Conservation (phyloP, 2,113 vertebrate genomes). For the Rhineura floridana region DNA sequence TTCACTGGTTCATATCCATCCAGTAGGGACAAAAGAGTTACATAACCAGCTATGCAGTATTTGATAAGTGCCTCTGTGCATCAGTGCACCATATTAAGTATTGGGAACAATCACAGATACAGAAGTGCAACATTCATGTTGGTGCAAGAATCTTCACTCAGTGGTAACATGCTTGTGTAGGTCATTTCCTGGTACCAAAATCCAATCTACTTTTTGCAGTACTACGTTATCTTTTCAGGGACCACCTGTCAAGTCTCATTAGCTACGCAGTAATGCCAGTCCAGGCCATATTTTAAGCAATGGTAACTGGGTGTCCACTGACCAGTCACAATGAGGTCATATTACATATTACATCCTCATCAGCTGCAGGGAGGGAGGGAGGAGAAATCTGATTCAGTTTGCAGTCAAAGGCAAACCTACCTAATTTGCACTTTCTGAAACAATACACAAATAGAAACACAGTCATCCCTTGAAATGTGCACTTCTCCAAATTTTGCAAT, state of each 20-base stretch:
- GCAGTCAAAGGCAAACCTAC: too few species aligned
- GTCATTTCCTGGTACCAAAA: background rate
- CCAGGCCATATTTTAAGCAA: background rate
- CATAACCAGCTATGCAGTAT: background rate
- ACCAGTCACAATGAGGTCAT: too few species aligned
- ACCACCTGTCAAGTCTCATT: background rate
- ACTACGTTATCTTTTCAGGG: background rate
- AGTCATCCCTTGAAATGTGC: too few species aligned
- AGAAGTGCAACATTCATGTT: background rate
- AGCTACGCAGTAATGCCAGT: background rate
- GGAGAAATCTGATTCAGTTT: too few species aligned
- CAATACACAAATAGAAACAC: too few species aligned
- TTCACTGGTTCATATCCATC: background rate
- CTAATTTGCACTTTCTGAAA: too few species aligned
- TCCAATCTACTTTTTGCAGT: background rate
- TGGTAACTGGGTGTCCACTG: too few species aligned
- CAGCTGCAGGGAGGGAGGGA: too few species aligned
- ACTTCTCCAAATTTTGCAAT: too few species aligned
- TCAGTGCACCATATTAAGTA: background rate
- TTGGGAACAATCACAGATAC: background rate
- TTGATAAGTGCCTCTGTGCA: too few species aligned
- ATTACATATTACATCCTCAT: too few species aligned
- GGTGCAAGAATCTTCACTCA: background rate
- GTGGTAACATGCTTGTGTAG: background rate
- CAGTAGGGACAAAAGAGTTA: background rate